Evolutionary conservation across 2,888 invertebrate species (phyloP).

Genomic region (Galeopsomyia nigrocyanea): DNA sequence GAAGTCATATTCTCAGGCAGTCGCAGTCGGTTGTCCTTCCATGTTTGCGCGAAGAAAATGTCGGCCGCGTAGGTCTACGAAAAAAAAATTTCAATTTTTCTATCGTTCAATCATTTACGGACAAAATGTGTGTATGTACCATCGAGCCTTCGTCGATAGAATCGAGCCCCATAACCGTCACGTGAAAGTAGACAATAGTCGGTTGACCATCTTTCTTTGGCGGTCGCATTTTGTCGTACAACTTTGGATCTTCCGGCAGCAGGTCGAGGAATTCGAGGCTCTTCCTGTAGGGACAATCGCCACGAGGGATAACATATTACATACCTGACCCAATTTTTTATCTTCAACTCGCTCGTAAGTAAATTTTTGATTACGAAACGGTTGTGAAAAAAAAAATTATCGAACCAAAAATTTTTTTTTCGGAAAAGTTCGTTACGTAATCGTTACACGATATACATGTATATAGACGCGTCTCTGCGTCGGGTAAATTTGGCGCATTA

Average conservation of each 20-base stretch:
- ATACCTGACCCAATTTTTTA: too few species aligned
- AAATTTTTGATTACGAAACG: too few species aligned
- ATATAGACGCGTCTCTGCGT: too few species aligned
- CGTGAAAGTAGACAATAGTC: slow-evolving; percentile 90
- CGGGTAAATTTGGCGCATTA: too few species aligned
- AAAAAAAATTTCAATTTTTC: slow-evolving; percentile 7
- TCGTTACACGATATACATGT: too few species aligned
- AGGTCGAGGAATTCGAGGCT: slow-evolving; percentile 87
- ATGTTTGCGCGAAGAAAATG: slow-evolving; percentile 93
- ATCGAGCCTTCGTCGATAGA: slow-evolving; percentile 96
- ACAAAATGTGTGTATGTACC: slow-evolving; percentile 71
- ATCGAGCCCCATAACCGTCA: slow-evolving; percentile 94
- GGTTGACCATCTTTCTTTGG: slow-evolving; percentile 91
- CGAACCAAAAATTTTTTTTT: too few species aligned
- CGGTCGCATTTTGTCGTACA: slow-evolving; percentile 94
- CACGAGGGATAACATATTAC: too few species aligned
- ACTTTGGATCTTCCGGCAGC: slow-evolving; percentile 86
- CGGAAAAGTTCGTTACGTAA: too few species aligned
- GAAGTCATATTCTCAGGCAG: slow-evolving; percentile 94
- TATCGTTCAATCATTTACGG: not conserved
- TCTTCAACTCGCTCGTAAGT: too few species aligned
- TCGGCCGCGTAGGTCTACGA: slow-evolving; percentile 89
- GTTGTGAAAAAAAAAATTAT: too few species aligned
- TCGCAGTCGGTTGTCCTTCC: slow-evolving; percentile 89
- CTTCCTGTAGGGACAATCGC: slow-evolving; percentile 70